A percentile compares a stretch with the other conserved stretches of the same genome.
These are phyloP conservation scores for Lontra canadensis DNA, from an alignment of 2,113 vertebrate species.

Conservation along the genomic window DNA sequence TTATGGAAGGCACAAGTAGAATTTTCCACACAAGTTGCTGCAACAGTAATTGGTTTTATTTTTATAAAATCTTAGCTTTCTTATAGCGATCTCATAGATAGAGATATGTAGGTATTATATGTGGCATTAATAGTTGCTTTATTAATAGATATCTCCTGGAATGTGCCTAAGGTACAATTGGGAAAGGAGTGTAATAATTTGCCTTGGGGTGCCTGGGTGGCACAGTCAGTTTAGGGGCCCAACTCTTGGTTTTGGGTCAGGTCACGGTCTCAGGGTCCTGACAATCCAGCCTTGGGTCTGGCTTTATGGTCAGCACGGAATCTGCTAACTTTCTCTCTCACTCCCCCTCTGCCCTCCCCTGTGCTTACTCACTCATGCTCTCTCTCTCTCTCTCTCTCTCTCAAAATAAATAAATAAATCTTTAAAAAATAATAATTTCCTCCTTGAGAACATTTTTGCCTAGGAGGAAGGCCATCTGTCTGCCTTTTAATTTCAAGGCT, in stretches of 20 bases:
- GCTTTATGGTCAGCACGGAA: background rate
- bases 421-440: background rate
- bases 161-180: background rate
- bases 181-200: slow-evolving; percentile 15
- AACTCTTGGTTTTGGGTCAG: background rate
- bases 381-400: too few relatives aligned
- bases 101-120: background rate
- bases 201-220: background rate
- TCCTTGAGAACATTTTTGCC: background rate
- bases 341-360: background rate
- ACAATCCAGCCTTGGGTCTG: background rate
- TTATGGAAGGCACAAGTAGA: background rate
- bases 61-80: background rate
- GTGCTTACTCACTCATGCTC: background rate
- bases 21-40: background rate
- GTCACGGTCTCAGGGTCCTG: background rate
- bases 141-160: background rate
- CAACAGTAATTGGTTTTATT: background rate
- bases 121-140: background rate
- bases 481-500: background rate
- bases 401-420: background rate
- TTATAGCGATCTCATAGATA: background rate
- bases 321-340: background rate
- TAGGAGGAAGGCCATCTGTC: background rate
- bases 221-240: background rate